phyloP scores from a whole-genome alignment of 2,113 vertebrate genomes.

The Columba janthina region DNA sequence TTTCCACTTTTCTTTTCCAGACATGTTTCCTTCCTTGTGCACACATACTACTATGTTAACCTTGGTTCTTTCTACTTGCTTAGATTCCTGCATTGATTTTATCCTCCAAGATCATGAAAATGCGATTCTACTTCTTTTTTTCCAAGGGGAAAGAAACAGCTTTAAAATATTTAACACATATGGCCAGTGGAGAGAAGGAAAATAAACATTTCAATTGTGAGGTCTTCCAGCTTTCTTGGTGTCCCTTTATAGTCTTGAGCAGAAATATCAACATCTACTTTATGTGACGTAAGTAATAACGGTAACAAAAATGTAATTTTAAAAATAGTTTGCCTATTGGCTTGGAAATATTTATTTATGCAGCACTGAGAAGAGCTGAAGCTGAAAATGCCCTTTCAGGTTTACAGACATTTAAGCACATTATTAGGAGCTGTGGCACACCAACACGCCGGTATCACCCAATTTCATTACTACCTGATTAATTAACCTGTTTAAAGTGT shows the following conservation, averaged over 20 bases:
- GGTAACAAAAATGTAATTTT: constrained; percentile 11
- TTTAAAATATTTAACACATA: background rate
- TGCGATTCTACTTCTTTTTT: background rate
- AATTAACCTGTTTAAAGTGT: constrained; percentile 85
- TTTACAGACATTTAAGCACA: constrained; percentile 72
- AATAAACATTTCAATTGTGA: background rate
- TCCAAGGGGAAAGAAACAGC: background rate
- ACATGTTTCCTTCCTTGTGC: background rate
- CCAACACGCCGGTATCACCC: constrained; percentile 81
- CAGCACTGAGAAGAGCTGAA: constrained; percentile 53
- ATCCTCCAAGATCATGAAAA: background rate
- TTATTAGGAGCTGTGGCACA: constrained; percentile 72
- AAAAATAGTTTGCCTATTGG: constrained; percentile 56
- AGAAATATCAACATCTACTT: background rate
- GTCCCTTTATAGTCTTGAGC: background rate
- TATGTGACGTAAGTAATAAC: background rate
- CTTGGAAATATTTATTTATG: constrained; percentile 69
- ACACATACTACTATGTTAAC: background rate
- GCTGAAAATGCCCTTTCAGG: constrained; percentile 60
- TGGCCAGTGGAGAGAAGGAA: background rate
- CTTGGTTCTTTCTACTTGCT: background rate
- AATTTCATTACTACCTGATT: constrained; percentile 82
- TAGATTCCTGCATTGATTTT: background rate
- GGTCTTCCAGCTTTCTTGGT: background rate
- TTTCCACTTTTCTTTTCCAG: background rate